Conservation (phyloP, 2,113 vertebrate species). For the Mellivora capensis region DNA sequence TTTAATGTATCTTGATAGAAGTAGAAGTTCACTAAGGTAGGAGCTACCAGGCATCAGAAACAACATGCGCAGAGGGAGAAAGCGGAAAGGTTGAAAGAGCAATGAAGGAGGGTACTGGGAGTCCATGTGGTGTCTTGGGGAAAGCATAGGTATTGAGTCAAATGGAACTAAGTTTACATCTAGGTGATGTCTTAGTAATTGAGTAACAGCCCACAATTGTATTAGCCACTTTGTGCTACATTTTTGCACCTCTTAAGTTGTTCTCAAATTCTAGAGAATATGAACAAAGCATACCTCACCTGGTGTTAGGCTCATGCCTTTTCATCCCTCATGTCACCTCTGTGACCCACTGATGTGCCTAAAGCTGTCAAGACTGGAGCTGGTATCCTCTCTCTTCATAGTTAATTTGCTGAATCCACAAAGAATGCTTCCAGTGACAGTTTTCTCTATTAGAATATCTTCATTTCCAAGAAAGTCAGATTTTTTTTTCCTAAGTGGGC, state of each 20-base stretch:
- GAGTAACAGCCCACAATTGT: neutral
- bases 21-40: neutral
- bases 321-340: neutral
- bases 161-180: neutral
- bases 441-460: neutral
- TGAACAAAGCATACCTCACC: neutral
- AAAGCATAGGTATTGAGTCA: neutral
- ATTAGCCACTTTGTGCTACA: neutral
- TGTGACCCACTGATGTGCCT: neutral
- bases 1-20: neutral
- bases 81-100: neutral
- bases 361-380: neutral
- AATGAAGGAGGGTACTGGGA: neutral
- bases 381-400: neutral
- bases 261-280: neutral
- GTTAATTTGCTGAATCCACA: neutral
- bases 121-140: neutral
- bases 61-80: neutral
- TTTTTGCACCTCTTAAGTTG: neutral
- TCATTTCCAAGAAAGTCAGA: neutral
- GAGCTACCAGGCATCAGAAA: neutral
- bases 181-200: neutral
- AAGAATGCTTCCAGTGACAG: neutral
- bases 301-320: neutral
- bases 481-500: neutral